Conservation (phyloP, 2,797 vertebrate species). For the Smutsia temminckii region DNA sequence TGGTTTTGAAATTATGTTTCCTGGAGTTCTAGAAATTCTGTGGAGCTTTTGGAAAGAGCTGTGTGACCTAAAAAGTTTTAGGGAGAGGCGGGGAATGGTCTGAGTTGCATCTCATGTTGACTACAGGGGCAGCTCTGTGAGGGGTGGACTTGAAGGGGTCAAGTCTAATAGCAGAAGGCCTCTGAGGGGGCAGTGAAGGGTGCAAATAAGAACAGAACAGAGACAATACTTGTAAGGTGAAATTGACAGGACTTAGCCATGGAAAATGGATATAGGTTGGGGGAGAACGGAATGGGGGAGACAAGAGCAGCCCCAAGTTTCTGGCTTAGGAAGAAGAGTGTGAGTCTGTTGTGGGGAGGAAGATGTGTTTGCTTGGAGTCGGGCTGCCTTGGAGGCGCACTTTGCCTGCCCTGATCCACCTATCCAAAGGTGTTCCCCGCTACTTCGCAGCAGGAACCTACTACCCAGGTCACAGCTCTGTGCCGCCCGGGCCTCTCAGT, state of each 20-base stretch:
- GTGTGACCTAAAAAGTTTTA: background rate
- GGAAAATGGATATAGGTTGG: background rate
- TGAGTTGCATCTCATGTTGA: background rate
- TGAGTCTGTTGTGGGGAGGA: background rate
- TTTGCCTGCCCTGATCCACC: accelerated
- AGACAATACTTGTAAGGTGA: background rate
- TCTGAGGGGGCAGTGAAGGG: background rate
- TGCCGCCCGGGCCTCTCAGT: background rate
- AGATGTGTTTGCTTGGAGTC: background rate
- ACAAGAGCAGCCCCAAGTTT: background rate
- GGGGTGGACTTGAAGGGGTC: background rate
- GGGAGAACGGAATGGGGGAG: background rate
- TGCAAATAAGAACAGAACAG: background rate
- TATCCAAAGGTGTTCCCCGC: background rate
- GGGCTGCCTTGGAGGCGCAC: background rate
- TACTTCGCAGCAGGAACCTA: accelerated
- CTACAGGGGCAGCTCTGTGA: background rate
- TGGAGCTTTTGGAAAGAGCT: background rate
- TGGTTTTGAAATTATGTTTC: background rate
- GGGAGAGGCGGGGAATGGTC: background rate
- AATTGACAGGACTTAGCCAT: background rate
- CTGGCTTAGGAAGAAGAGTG: background rate
- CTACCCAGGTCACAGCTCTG: background rate
- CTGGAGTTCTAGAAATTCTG: background rate
- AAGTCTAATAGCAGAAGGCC: background rate